These are phyloP conservation scores for Hemicordylus capensis DNA, from an alignment of 2,113 vertebrate genomes.

Conservation along the genomic window DNA sequence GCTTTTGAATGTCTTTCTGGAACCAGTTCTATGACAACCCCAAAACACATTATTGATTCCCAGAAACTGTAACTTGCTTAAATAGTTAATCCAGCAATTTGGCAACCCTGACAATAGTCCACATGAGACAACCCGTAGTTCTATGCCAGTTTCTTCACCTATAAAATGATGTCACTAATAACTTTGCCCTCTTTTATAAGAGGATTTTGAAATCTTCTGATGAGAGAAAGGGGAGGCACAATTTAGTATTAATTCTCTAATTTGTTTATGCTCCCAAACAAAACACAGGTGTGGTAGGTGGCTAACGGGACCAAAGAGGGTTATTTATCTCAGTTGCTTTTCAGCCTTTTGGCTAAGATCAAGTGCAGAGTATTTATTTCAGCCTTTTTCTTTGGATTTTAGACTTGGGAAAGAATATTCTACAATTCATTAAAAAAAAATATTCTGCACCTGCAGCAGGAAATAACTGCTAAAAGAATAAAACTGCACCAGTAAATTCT, in stretches of 20 bases:
- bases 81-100: not conserved
- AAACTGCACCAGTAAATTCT: too few relatives aligned
- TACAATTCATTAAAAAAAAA: too few relatives aligned
- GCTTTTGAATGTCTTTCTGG: not conserved
- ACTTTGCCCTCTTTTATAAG: slow-evolving; percentile 11
- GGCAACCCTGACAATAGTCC: not conserved
- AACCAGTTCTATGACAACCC: not conserved
- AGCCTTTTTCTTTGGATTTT: too few relatives aligned
- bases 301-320: not conserved
- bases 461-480: too few relatives aligned
- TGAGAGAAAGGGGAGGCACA: not conserved
- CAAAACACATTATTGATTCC: not conserved
- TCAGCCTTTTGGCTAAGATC: too few relatives aligned
- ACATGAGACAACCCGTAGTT: not conserved
- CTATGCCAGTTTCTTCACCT: not conserved
- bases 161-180: slow-evolving; percentile 16
- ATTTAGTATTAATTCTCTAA: slow-evolving; percentile 25
- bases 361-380: too few relatives aligned
- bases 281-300: slow-evolving; percentile 13
- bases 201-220: not conserved
- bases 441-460: too few relatives aligned
- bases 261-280: slow-evolving; percentile 44
- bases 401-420: too few relatives aligned
- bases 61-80: not conserved
- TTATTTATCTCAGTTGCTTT: slow-evolving; percentile 22